A percentile compares a stretch with the other conserved stretches of the same genome.
These are phyloP conservation scores for Gonatopus flavifemur DNA, from an alignment of 1,140 invertebrate genomes.

Conservation along the genomic window DNA sequence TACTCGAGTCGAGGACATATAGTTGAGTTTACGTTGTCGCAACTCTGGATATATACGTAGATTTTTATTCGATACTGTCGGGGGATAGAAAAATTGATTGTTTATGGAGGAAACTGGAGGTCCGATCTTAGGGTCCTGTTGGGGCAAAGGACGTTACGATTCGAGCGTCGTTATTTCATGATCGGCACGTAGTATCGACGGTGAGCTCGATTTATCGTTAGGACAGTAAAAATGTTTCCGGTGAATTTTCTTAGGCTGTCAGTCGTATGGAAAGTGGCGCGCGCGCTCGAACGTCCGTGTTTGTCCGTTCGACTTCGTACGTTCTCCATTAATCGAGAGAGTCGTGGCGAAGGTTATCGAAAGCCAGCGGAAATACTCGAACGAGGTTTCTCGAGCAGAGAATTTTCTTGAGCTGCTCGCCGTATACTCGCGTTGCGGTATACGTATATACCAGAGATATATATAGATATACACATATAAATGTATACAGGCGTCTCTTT, in stretches of 20 bases:
- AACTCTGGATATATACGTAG: no score
- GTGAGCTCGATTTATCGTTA: conserved; percentile 22
- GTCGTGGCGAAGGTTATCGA: conserved; percentile 7
- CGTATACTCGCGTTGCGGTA: no score
- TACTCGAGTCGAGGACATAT: no score
- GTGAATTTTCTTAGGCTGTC: conserved; percentile 47
- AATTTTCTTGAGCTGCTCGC: conserved; percentile 28
- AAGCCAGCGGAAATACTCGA: no score
- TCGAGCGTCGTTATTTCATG: conserved; percentile 19
- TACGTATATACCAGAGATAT: no score
- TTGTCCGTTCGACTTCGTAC: neutral
- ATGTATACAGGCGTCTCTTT: no score
- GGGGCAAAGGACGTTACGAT: conserved; percentile 19
- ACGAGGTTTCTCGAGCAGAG: conserved; percentile 14
- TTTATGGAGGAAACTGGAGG: no score
- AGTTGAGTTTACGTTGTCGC: no score
- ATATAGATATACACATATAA: no score
- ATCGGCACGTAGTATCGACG: conserved; percentile 22
- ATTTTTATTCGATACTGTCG: no score
- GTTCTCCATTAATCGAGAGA: conserved; percentile 1
- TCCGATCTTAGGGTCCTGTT: no score
- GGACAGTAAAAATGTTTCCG: conserved; percentile 46
- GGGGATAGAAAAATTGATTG: no score
- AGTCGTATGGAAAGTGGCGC: conserved; percentile 29
- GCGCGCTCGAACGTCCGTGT: conserved; percentile 1